Evolutionary conservation across 1,140 invertebrate species (phyloP), one percentile per base, ranked within the genome.

Genomic region (Mercenaria mercenaria): DNA sequence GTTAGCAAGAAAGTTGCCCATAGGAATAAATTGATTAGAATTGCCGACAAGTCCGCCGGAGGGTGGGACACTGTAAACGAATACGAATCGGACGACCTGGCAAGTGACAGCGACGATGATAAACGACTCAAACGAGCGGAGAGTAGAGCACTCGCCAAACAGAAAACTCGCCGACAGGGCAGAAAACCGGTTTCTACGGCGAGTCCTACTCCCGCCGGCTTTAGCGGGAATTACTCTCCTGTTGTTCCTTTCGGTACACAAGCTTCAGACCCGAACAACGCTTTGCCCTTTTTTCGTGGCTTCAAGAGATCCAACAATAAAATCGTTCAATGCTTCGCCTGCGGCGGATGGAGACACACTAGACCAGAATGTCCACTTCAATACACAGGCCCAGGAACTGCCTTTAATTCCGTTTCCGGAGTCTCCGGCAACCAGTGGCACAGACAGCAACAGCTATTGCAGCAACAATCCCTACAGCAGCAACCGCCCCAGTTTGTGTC

Each of bases 21-120:
- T 26, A 37, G 56, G 11, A 79, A 87, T 15, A 84, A 74, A 43
- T 26, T 84, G 0, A 69, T 84, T 50, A 41, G 34, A 43, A 69
- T 84, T 29, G 82, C 85, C 3, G 85, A 87, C 61, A 72, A 47
- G 8, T 41, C 29, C 23, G 11, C 39, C 23, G 56, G 56, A 32
- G 85, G 72, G 8, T 87, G 74, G 72, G 85, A 59, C 20, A 87
- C 50, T 13, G 72, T 87, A 10, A 59, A 52, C 15, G 39, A 77
- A 6, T 79, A 87, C 39, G 74, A 64, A 77, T 41, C 72, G 0
- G 67, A 41, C 69, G 67, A 67, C 3, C 59, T 41, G 6, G 67
- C 74, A 8, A 23, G 23, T n/a, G 67, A 72, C 67, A 72, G 67
- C 67, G 67, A 72, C 4, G 67, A 72, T 34, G 67, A 34, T 20